These are phyloP conservation scores for Aphidius gifuensis DNA, from an alignment of 1,140 invertebrate genomes.

Conservation along the genomic window DNA sequence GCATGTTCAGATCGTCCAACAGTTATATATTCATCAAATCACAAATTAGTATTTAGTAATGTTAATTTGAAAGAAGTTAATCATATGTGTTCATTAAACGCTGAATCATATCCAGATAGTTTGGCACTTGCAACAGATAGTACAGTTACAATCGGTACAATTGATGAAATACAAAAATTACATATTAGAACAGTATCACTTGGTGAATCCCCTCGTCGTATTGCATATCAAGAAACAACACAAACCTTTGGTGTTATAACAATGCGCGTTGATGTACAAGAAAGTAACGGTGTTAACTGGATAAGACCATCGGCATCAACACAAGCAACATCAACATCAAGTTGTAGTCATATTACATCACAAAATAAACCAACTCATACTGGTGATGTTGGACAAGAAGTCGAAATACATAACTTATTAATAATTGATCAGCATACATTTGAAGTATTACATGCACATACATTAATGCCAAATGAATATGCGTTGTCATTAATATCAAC, in stretches of 20 bases:
- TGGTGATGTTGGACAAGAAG: slow-evolving; percentile 73
- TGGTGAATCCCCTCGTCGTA: slow-evolving; percentile 88
- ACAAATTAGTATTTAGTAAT: slow-evolving; percentile 98
- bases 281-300: slow-evolving; percentile 65
- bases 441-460: slow-evolving; percentile 91
- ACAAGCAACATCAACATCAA: slow-evolving; percentile 58
- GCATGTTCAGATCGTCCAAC: slow-evolving; percentile 97
- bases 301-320: slow-evolving; percentile 76
- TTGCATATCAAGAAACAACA: slow-evolving; percentile 92
- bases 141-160: slow-evolving; percentile 94
- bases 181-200: slow-evolving; percentile 94
- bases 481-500: slow-evolving; percentile 87
- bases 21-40: slow-evolving; percentile 98
- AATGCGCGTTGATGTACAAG: slow-evolving; percentile 81
- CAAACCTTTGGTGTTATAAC: slow-evolving; percentile 94
- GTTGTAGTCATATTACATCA: slow-evolving; percentile 51
- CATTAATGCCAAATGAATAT: slow-evolving; percentile 84
- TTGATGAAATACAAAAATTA: slow-evolving; percentile 98
- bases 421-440: slow-evolving; percentile 97
- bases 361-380: slow-evolving; percentile 56
- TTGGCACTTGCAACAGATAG: slow-evolving; percentile 91
- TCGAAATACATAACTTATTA: slow-evolving; percentile 89
- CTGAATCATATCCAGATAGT: slow-evolving; percentile 91
- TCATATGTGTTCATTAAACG: slow-evolving; percentile 97
- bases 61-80: slow-evolving; percentile 98